A percentile compares a stretch with the other conserved stretches of the same genome.
Conservation (phyloP, 1,140 invertebrate genomes). For the Drosophila kohkoa region DNA sequence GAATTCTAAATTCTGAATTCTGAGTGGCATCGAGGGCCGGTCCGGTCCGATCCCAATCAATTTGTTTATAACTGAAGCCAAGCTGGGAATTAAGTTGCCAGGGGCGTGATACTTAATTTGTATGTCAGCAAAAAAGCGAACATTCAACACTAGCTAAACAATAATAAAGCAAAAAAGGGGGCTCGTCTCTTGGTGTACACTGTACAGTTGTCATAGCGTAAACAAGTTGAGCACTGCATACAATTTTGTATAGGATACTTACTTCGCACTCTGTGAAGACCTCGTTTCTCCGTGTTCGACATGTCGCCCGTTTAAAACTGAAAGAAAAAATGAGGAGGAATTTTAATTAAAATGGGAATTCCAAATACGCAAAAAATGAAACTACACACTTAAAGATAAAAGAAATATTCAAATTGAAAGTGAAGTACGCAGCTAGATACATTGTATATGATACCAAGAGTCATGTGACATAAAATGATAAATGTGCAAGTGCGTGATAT, state of each 20-base stretch:
- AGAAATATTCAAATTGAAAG: conserved; percentile 25
- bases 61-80: conserved; percentile 55
- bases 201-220: conserved; percentile 9
- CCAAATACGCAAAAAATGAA: not conserved
- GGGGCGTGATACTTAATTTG: conserved; percentile 3
- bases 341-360: conserved; percentile 43
- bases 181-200: conserved; percentile 8
- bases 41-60: conserved; percentile 40
- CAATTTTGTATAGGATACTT: conserved; percentile 47
- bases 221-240: not conserved
- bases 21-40: conserved; percentile 28
- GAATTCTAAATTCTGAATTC: conserved; percentile 28
- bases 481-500: conserved; percentile 35
- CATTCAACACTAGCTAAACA: no score
- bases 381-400: conserved; percentile 1
- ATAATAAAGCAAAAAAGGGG: conserved; percentile 6
- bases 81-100: conserved; percentile 7
- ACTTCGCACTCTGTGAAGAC: conserved; percentile 71
- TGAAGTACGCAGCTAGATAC: conserved; percentile 15
- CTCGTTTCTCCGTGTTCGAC: conserved; percentile 76
- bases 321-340: conserved; percentile 43
- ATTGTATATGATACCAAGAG: not conserved
- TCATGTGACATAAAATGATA: conserved; percentile 36
- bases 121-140: conserved; percentile 14
- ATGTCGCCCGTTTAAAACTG: conserved; percentile 48